Evolutionary conservation across 2,888 invertebrate genomes (phyloP), one percentile per base, ranked within the genome.

Genomic region (Helobdella robusta): DNA sequence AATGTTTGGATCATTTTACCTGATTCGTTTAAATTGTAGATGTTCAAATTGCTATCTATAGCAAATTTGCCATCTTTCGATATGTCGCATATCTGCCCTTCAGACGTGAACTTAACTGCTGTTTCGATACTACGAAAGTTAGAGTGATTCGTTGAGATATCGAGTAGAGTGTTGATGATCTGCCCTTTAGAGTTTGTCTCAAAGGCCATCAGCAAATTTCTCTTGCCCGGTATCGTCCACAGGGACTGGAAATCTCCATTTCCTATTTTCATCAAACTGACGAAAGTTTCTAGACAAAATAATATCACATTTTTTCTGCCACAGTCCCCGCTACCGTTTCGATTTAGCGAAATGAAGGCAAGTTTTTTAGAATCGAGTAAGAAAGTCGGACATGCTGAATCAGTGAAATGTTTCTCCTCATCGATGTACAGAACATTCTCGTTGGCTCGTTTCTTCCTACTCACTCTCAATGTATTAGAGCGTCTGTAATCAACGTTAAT

Each of bases 21-120:
- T 15, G 66, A 67, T 11, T 30, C 28, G 40, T 32, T 34, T 8
- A 71, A 50, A 34, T 71, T 64, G 46, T 44, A 71, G 11, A 71
- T 66, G 52, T 69, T 68, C 3, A 71, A 68, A 30, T 66, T 67
- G 15, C 64, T 62, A 52, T 71, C 71, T 20, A 71, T 65, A n/a
- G 62, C 68, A 2, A 64, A 32, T 15, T 18, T 34, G 0, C 70
- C 70, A 34, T 71, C 70, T 32, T 68, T 68, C 2, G 70, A 70
- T 6, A 71, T 58, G 44, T 71, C 71, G 2, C 59, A 20, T 6
- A 71, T 63, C 6, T 68, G 68, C n/a, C 46, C 20, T 18, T 50
- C 40, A 4, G 61, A 46, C n/a, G 69, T 62, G 28, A 25, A 46
- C 15, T 35, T 25, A 4, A 66, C 18, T 11, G 32, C 34, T 0